Evolutionary conservation across 2,888 invertebrate genomes (phyloP).

Genomic region (Fragum whitleyi): DNA sequence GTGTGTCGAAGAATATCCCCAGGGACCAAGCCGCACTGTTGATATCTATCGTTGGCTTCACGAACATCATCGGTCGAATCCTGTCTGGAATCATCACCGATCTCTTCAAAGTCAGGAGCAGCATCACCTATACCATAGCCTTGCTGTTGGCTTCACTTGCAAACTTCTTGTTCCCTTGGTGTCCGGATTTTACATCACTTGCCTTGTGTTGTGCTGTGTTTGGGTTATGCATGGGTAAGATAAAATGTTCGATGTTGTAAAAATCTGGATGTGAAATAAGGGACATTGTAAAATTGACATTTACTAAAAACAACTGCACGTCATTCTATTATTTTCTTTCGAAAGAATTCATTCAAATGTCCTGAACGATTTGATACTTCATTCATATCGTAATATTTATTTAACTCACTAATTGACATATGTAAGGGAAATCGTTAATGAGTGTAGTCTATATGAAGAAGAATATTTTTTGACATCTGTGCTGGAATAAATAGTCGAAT

Average conservation of each 20-base stretch:
- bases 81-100: conserved; percentile 77
- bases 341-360: too few species aligned
- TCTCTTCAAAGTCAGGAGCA: conserved; percentile 70
- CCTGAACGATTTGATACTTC: too few species aligned
- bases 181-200: conserved; percentile 69
- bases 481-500: too few species aligned
- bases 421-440: too few species aligned
- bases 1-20: conserved; percentile 72
- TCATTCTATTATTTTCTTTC: too few species aligned
- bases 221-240: conserved; percentile 83
- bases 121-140: conserved; percentile 75
- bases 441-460: too few species aligned
- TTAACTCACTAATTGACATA: too few species aligned
- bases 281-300: too few species aligned
- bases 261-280: too few species aligned
- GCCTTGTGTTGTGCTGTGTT: conserved; percentile 74
- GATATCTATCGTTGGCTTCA: conserved; percentile 81
- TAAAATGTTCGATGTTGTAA: not conserved
- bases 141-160: conserved; percentile 72
- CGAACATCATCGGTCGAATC: conserved; percentile 78
- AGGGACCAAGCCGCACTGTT: conserved; percentile 75
- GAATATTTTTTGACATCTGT: too few species aligned
- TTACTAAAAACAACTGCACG: too few species aligned
- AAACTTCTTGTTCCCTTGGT: conserved; percentile 76
- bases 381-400: too few species aligned